Evolutionary conservation across 1,140 invertebrate species (phyloP).

Genomic region (Colletes gigas): DNA sequence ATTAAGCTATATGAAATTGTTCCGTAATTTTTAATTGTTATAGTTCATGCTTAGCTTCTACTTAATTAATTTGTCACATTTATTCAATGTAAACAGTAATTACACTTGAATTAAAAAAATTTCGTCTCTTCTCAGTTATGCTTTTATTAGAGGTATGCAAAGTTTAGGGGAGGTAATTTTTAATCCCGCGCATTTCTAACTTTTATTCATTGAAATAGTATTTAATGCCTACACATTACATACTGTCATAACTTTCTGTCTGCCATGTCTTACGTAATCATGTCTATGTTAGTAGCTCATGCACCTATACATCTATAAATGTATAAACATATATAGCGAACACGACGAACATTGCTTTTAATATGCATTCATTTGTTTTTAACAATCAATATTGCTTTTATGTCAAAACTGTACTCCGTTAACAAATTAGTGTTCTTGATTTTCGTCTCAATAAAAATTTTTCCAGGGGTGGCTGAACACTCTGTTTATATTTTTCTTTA

Average conservation of each 20-base stretch:
- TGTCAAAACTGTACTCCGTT: too few relatives aligned
- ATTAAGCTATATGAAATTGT: slow-evolving; percentile 13
- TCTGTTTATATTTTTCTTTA: too few relatives aligned
- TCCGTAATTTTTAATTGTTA: neutral
- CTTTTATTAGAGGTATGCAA: too few relatives aligned
- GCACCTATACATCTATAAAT: neutral
- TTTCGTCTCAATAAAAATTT: too few relatives aligned
- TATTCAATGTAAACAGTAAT: neutral
- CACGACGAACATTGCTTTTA: neutral
- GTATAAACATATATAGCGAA: neutral
- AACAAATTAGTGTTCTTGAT: too few relatives aligned
- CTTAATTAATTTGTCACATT: neutral
- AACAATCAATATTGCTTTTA: neutral
- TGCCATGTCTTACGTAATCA: slow-evolving; percentile 5
- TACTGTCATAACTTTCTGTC: slow-evolving; percentile 12
- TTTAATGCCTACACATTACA: neutral
- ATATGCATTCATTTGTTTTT: neutral
- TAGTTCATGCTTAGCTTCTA: neutral
- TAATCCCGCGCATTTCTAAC: neutral
- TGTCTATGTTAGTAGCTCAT: neutral
- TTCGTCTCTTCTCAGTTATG: neutral
- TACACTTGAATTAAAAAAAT: neutral
- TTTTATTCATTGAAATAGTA: neutral
- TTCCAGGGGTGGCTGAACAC: too few relatives aligned
- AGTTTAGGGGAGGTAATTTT: too few relatives aligned